These are phyloP conservation scores for Acanthochromis polyacanthus DNA, from an alignment of 2,113 vertebrate species.

Conservation along the genomic window DNA sequence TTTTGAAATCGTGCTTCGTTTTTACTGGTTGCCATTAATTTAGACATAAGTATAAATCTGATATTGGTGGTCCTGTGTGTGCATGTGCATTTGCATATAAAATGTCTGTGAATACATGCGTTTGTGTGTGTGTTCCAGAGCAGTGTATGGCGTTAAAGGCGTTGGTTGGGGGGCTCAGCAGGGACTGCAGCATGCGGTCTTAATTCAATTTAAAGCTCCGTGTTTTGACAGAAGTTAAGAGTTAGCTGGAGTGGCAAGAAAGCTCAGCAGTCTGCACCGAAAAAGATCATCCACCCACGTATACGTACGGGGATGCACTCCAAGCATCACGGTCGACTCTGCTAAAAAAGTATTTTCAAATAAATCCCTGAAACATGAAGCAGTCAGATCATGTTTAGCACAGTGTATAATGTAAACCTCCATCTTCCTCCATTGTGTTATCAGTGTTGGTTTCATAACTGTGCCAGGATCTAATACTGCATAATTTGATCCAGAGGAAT, in stretches of 20 bases:
- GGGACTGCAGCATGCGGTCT: conserved; percentile 87
- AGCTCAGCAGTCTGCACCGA: conserved; percentile 79
- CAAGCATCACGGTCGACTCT: background rate
- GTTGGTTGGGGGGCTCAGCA: conserved; percentile 85
- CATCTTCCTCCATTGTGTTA: conserved; percentile 37
- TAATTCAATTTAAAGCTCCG: conserved; percentile 92
- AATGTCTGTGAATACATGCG: conserved; percentile 15
- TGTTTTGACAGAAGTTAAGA: conserved; percentile 91
- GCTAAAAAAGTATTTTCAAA: conserved; percentile 13
- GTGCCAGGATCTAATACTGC: conserved; percentile 44
- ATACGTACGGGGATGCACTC: background rate
- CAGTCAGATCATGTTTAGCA: conserved; percentile 31
- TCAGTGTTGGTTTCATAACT: conserved; percentile 50
- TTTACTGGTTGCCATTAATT: background rate
- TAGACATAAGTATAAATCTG: background rate
- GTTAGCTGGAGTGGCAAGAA: conserved; percentile 84
- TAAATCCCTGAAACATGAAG: conserved; percentile 25
- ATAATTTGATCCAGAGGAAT: conserved; percentile 66
- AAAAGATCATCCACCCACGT: conserved; percentile 39
- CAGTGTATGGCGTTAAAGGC: conserved; percentile 85
- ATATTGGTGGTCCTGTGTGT: background rate
- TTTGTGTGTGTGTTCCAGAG: conserved; percentile 54
- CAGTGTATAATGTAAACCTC: conserved; percentile 21
- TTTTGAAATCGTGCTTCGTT: background rate
- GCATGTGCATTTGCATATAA: background rate